phyloP scores from a whole-genome alignment of 2,797 vertebrate species.

The Clarias platycephalus region DNA sequence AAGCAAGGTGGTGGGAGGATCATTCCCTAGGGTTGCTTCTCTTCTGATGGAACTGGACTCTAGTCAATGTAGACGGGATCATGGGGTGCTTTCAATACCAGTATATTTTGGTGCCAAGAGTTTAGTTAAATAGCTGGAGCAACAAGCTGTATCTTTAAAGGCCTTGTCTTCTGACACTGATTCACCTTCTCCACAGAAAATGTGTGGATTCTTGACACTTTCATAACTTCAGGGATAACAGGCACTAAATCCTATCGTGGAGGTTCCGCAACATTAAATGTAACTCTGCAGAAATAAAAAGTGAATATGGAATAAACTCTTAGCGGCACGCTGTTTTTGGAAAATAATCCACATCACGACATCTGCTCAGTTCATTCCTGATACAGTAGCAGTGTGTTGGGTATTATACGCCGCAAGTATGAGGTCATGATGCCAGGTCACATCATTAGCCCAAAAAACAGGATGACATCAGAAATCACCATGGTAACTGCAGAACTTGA shows the following conservation, averaged over 20 bases:
- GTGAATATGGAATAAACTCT: neutral
- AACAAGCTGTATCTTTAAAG: neutral
- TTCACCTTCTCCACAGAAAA: neutral
- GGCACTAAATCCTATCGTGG: neutral
- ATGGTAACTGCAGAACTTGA: constrained; percentile 32
- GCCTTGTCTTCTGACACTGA: neutral
- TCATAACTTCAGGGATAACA: neutral
- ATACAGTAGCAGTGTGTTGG: neutral
- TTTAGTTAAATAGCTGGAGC: neutral
- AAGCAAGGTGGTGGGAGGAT: constrained; percentile 6
- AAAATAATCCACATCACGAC: neutral
- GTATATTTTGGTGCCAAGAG: neutral
- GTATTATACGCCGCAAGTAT: neutral
- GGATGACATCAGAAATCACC: constrained; percentile 31
- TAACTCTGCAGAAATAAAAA: too few species aligned
- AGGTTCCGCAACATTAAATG: neutral
- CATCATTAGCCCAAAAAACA: constrained; percentile 30
- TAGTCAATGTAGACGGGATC: neutral
- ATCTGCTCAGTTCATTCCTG: neutral
- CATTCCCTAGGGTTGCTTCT: neutral
- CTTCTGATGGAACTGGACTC: neutral
- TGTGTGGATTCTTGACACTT: neutral
- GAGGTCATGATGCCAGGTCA: constrained; percentile 20
- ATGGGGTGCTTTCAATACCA: neutral
- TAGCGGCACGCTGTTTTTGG: neutral